phyloP scores from a whole-genome alignment of 2,888 invertebrate species.

The Lasioglossum marginatum region DNA sequence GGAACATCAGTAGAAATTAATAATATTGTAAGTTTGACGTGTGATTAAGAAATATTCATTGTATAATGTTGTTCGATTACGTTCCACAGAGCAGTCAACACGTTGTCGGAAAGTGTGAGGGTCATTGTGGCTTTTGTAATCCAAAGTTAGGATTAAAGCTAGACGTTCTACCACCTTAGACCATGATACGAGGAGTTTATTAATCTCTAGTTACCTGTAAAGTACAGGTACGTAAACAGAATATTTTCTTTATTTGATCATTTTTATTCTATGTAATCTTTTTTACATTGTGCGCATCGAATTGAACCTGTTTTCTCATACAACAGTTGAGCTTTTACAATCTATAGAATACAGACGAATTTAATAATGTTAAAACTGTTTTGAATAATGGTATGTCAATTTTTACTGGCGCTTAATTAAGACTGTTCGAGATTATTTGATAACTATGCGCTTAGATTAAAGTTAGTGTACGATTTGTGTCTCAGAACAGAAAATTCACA shows the following conservation, averaged over 20 bases:
- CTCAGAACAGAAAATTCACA: constrained; percentile 1
- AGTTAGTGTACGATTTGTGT: background rate
- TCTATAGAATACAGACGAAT: too few relatives aligned
- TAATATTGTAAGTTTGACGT: constrained; percentile 83
- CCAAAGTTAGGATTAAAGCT: constrained; percentile 79
- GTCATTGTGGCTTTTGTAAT: constrained; percentile 90
- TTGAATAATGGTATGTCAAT: too few relatives aligned
- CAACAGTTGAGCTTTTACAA: too few relatives aligned
- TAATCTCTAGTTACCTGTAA: constrained; percentile 42
- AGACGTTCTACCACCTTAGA: constrained; percentile 78
- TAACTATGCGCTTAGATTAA: background rate
- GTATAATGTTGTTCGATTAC: constrained; percentile 22
- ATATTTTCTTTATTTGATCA: background rate
- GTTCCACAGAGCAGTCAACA: constrained; percentile 85
- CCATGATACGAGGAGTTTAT: constrained; percentile 11
- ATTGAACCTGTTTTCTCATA: too few relatives aligned
- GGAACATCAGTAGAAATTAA: constrained; percentile 84
- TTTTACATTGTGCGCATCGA: too few relatives aligned
- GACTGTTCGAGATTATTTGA: background rate
- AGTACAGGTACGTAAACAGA: constrained; percentile 39
- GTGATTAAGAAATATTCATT: background rate
- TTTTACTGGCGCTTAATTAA: too few relatives aligned
- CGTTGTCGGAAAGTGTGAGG: constrained; percentile 89
- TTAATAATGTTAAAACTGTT: too few relatives aligned
- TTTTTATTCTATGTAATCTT: too few relatives aligned